Evolutionary conservation across 2,888 invertebrate species (phyloP), one percentile per base, ranked within the genome.

Genomic region (Alcis repandata): DNA sequence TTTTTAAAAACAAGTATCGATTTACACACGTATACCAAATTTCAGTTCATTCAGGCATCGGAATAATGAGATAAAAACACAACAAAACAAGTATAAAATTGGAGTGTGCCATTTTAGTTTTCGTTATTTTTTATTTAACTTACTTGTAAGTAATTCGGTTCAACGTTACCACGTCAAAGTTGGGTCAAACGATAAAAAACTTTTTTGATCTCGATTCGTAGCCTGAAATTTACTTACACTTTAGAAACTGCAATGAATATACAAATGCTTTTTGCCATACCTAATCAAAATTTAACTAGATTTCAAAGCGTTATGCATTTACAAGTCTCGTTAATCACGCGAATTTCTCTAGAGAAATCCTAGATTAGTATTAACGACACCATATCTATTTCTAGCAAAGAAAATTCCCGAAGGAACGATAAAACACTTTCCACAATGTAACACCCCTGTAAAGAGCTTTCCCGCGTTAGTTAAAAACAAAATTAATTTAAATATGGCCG

Each of bases 401-500:
- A 72, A 77, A 62, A 76, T 68, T 69, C 81, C 82, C 83, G 74
- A 73, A 76, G 72, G 82, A 72, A 75, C 79, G 71, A 78, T 82
- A 81, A 80, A 83, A 79, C 81, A 79, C 77, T 81, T 82, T 80
- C 76, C 79, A 78, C 79, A 82, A 79, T 79, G 80, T 81, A 80
- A 76, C 82, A 74, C 82, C 82, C 83, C 75, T 71, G 76, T 75
- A 81, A 78, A 81, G 78, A 81, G 83, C 78, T 85, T 86, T 87
- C 86, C 83, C 86, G 86, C 85, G 85, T 85, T 84, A 79, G 81
- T 86, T 85, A 86, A 86, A 87, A 87, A 83, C 81, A 75, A 85
- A 85, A 89, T 89, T 87, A 87, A 87, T 86, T 87, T 83, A 87
- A 87, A 89, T 86, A 88, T 86, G 83, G 82, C 83, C 78, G 82